phyloP scores from a whole-genome alignment of 2,888 invertebrate species.

The Cataglyphis altisquamis region DNA sequence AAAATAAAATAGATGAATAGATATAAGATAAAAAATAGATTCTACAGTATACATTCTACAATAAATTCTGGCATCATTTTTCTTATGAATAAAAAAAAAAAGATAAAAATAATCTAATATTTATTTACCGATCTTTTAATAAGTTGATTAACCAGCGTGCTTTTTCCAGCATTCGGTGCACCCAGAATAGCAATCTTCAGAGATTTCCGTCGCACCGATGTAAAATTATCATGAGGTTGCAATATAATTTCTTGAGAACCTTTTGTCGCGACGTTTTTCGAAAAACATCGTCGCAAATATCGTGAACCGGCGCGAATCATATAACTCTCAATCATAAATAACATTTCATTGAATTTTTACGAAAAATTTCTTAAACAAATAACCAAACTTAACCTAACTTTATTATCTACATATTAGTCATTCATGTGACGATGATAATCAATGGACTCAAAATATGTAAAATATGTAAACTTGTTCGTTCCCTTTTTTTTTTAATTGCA shows the following conservation, averaged over 20 bases:
- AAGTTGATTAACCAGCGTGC: constrained; percentile 96
- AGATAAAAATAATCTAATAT: background rate
- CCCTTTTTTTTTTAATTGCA: background rate
- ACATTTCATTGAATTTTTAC: constrained; percentile 22
- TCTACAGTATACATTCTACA: background rate
- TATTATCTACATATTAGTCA: background rate
- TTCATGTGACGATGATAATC: background rate
- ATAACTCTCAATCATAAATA: constrained; percentile 12
- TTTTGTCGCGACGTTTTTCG: background rate
- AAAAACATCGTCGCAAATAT: constrained; percentile 26
- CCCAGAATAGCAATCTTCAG: constrained; percentile 92
- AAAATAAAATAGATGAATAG: background rate
- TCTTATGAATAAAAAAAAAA: background rate
- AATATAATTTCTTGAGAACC: background rate
- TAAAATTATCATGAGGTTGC: background rate
- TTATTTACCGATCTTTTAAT: constrained; percentile 91
- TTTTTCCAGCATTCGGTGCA: constrained; percentile 98
- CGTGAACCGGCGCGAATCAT: background rate
- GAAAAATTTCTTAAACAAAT: background rate
- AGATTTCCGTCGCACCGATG: constrained; percentile 53
- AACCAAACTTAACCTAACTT: background rate
- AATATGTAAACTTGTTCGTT: background rate
- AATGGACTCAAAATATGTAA: too few relatives aligned
- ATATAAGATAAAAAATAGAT: background rate
- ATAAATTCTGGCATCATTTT: background rate